Conservation (phyloP, 2,797 vertebrate genomes). For the Cetoscarus ocellatus region DNA sequence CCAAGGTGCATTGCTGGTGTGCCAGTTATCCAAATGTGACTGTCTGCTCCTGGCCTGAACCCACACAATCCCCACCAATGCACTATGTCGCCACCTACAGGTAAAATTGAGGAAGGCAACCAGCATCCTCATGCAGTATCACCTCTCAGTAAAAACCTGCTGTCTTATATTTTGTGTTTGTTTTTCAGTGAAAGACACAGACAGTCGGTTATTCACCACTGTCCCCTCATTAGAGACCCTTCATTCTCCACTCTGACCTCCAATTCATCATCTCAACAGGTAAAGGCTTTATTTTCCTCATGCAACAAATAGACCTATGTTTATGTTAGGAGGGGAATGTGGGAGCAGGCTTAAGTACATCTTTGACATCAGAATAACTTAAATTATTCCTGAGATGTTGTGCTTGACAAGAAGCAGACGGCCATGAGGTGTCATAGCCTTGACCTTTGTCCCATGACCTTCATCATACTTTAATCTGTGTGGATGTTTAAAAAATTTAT, state of each 20-base stretch:
- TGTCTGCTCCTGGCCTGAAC: constrained; percentile 79
- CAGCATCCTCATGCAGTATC: neutral
- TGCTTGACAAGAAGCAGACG: too few species aligned
- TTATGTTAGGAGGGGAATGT: too few species aligned
- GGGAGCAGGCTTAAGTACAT: too few species aligned
- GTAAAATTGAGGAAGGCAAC: constrained; percentile 43
- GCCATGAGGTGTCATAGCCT: too few species aligned
- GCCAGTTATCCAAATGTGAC: constrained; percentile 74
- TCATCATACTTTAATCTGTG: too few species aligned
- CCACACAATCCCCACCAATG: constrained; percentile 42
- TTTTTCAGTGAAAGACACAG: constrained; percentile 63
- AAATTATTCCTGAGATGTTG: too few species aligned
- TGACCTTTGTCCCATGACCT: too few species aligned
- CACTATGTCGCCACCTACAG: constrained; percentile 79
- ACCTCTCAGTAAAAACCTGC: neutral
- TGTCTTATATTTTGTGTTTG: neutral
- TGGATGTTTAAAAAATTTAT: too few species aligned
- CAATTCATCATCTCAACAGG: constrained; percentile 41
- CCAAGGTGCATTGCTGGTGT: constrained; percentile 77
- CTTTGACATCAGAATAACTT: too few species aligned
- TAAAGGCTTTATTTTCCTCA: constrained; percentile 18
- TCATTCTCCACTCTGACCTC: constrained; percentile 10
- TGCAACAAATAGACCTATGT: neutral
- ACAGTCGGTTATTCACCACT: constrained; percentile 9
- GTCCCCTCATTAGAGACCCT: constrained; percentile 46